Conservation (phyloP, 2,113 vertebrate species). For the Proterorhinus semilunaris region DNA sequence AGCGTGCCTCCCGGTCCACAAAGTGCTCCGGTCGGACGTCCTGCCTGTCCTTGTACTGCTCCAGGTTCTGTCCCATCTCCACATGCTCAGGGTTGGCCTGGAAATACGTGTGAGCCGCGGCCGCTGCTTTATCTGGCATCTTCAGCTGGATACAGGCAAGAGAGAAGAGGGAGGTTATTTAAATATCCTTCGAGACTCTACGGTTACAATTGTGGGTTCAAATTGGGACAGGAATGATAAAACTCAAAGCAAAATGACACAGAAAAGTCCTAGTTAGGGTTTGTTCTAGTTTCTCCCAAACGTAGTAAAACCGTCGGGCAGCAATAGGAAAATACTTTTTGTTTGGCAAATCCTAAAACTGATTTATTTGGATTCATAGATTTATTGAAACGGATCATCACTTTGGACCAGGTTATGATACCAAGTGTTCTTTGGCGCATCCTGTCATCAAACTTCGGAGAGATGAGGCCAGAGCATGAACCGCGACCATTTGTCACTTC, state of each 20-base stretch:
- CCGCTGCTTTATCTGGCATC: slow-evolving; percentile 85
- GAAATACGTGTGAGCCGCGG: slow-evolving; percentile 95
- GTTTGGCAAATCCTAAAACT: neutral
- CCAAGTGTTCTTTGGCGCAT: slow-evolving; percentile 39
- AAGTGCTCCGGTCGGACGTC: slow-evolving; percentile 73
- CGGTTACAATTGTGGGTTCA: neutral
- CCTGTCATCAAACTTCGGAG: slow-evolving; percentile 22
- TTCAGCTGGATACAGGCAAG: slow-evolving; percentile 76
- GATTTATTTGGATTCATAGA: neutral
- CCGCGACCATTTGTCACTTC: neutral
- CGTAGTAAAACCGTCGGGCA: neutral
- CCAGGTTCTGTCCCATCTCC: slow-evolving; percentile 87
- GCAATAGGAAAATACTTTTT: neutral
- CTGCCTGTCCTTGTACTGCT: slow-evolving; percentile 82
- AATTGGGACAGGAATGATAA: neutral
- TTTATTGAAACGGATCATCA: slow-evolving; percentile 1
- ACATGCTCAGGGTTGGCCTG: slow-evolving; percentile 96
- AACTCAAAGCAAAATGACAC: neutral
- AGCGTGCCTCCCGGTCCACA: slow-evolving; percentile 83
- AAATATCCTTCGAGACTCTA: neutral
- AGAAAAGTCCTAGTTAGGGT: neutral
- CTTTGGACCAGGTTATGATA: slow-evolving; percentile 15
- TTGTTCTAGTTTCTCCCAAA: neutral
- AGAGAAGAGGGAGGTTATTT: slow-evolving; percentile 2
- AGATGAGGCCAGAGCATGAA: slow-evolving; percentile 9